Conservation (phyloP, 2,888 invertebrate genomes). For the Limnephilus lunatus region DNA sequence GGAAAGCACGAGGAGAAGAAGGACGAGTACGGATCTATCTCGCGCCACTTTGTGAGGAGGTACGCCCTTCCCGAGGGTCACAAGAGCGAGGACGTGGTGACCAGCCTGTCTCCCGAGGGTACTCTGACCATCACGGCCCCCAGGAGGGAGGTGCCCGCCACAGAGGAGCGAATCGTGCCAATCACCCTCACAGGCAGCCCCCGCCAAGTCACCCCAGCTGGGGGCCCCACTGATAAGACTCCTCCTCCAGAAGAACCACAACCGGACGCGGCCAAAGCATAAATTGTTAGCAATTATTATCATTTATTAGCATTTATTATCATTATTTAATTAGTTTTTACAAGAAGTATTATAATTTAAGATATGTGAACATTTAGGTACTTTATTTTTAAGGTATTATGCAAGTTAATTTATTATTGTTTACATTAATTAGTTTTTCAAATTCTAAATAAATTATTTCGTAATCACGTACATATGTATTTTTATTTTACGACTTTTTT, state of each 20-base stretch:
- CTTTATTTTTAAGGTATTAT: too few relatives aligned
- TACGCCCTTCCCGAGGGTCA: slow-evolving; percentile 86
- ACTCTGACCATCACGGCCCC: slow-evolving; percentile 84
- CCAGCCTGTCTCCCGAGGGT: slow-evolving; percentile 87
- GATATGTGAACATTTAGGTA: neutral
- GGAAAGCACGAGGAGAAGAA: slow-evolving; percentile 88
- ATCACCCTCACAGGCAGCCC: slow-evolving; percentile 81
- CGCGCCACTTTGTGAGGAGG: slow-evolving; percentile 85
- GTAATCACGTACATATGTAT: too few relatives aligned
- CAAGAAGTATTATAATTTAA: neutral
- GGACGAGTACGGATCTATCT: slow-evolving; percentile 85
- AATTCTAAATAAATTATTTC: too few relatives aligned
- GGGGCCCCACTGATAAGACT: neutral
- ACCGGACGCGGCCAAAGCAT: neutral
- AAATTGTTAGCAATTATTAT: neutral
- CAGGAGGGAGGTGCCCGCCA: slow-evolving; percentile 68
- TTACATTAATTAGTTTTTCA: neutral
- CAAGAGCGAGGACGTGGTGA: slow-evolving; percentile 83
- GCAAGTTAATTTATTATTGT: neutral
- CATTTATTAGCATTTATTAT: neutral
- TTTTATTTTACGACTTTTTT: too few relatives aligned
- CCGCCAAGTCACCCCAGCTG: slow-evolving; percentile 64
- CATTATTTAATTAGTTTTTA: neutral
- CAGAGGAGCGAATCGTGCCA: slow-evolving; percentile 76
- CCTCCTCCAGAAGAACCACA: neutral